These are phyloP conservation scores for Slavum lentiscoides DNA, from an alignment of 2,888 invertebrate genomes.

Conservation along the genomic window DNA sequence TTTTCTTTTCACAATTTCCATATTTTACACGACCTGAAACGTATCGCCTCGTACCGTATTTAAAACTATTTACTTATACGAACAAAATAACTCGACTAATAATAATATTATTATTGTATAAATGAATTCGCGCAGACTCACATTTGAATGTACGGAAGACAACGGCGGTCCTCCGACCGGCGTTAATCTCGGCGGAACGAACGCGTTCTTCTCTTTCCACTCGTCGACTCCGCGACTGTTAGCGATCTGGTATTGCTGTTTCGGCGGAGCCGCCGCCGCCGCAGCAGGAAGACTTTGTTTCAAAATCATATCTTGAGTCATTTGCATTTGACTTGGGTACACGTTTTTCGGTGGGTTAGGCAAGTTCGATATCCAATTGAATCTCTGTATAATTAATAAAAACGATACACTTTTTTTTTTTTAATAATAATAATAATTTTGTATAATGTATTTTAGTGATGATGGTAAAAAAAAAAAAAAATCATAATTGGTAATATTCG, in stretches of 20 bases:
- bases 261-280: neutral
- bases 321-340: conserved; percentile 13
- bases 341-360: conserved; percentile 7
- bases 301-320: neutral
- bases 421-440: too few species aligned
- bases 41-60: too few species aligned
- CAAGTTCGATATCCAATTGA: conserved; percentile 36
- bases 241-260: neutral
- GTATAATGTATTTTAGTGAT: too few species aligned
- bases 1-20: too few species aligned
- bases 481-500: too few species aligned
- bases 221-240: neutral
- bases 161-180: too few species aligned
- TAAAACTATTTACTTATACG: too few species aligned
- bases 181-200: neutral
- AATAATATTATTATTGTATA: too few species aligned
- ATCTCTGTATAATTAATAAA: neutral
- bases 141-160: neutral
- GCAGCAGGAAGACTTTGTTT: neutral
- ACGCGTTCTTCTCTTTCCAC: conserved; percentile 21
- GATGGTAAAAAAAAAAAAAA: too few species aligned
- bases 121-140: neutral
- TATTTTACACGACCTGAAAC: too few species aligned
- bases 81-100: too few species aligned
- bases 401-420: neutral